Conservation (phyloP, 2,888 invertebrate species). For the Sarcophaga subvicina region DNA sequence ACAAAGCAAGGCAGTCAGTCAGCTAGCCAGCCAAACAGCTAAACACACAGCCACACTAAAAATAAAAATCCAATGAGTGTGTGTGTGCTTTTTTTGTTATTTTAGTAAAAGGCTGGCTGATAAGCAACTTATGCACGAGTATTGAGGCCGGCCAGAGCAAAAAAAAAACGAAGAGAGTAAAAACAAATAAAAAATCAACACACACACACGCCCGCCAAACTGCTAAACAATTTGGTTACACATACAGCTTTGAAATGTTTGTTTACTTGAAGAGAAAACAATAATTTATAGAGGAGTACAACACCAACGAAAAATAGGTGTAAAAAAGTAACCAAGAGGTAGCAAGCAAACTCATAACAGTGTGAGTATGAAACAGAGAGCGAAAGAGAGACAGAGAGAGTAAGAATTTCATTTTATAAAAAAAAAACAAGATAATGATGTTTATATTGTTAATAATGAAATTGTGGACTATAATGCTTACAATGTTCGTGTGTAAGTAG, state of each 20-base stretch:
- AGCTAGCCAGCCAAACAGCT: constrained; percentile 21
- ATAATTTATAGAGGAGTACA: constrained; percentile 25
- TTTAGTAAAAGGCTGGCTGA: constrained; percentile 40
- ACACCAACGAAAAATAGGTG: constrained; percentile 15
- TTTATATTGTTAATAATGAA: constrained; percentile 35
- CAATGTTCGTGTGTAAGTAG: not conserved
- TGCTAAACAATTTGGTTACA: constrained; percentile 24
- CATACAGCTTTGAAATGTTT: constrained; percentile 10
- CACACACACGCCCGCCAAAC: constrained; percentile 30
- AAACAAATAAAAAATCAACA: constrained; percentile 13
- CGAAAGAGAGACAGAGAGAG: constrained; percentile 1
- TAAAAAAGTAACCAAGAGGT: constrained; percentile 24
- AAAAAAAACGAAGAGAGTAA: constrained; percentile 9
- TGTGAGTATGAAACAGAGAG: constrained; percentile 9
- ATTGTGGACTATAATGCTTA: constrained; percentile 25
- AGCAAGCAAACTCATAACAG: not conserved
- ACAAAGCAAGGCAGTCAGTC: constrained; percentile 20
- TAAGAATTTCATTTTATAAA: constrained; percentile 7
- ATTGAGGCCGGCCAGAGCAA: constrained; percentile 54
- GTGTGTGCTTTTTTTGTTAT: not conserved
- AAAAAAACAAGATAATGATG: constrained; percentile 36
- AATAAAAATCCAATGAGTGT: not conserved
- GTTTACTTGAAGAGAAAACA: constrained; percentile 1
- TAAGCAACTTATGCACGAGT: constrained; percentile 50
- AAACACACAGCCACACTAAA: not conserved